Evolutionary conservation across 1,140 invertebrate species (phyloP).

Genomic region (Trichogramma pretiosum): DNA sequence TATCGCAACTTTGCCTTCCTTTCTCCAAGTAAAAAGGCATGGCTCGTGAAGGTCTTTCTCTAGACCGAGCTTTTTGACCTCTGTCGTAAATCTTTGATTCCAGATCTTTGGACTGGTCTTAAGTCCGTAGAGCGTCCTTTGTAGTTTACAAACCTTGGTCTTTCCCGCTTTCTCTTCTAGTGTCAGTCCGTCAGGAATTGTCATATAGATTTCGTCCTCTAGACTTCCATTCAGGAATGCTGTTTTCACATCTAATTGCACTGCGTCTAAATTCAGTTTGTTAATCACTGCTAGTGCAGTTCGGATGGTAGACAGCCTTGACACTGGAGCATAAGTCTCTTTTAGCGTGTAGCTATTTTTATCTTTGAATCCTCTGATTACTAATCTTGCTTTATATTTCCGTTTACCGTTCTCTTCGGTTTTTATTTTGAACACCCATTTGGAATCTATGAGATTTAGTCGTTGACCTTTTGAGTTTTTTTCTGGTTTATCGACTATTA

Average conservation of each 20-base stretch:
- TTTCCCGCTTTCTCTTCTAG: not conserved
- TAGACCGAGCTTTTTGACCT: too few species aligned
- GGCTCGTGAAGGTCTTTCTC: too few species aligned
- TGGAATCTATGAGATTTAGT: conserved; percentile 20
- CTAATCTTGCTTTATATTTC: conserved; percentile 25
- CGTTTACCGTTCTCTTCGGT: conserved; percentile 24
- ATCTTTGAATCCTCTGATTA: conserved; percentile 20
- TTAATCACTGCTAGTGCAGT: not conserved
- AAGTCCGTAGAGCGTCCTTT: not conserved
- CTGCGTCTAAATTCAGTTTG: not conserved
- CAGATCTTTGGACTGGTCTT: conserved; percentile 1
- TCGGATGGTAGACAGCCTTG: conserved; percentile 9
- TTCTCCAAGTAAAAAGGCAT: too few species aligned
- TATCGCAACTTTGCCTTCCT: not conserved
- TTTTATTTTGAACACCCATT: conserved; percentile 31
- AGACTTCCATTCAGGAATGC: conserved; percentile 1
- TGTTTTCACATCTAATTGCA: conserved; percentile 6
- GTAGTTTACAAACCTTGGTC: not conserved
- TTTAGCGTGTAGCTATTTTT: conserved; percentile 11
- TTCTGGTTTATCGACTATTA: not conserved
- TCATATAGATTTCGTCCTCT: not conserved
- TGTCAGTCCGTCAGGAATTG: not conserved
- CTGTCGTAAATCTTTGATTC: too few species aligned
- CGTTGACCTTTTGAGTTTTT: not conserved
- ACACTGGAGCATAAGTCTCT: conserved; percentile 20